Base-by-base conservation (phyloP, 1,140 invertebrate species). In the Plutomurus gul region DNA sequence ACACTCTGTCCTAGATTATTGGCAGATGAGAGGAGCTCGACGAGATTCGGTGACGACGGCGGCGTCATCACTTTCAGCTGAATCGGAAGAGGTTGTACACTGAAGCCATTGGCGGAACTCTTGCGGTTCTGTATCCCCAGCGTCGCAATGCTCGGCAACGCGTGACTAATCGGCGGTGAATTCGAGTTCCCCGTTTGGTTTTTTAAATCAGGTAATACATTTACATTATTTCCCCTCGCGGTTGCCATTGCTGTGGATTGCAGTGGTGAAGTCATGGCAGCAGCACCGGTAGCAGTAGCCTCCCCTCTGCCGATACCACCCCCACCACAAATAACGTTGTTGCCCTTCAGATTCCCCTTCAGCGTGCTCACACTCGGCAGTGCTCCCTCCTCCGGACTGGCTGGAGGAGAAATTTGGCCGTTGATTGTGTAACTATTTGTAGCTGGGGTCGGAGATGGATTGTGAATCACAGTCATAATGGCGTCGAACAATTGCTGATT, bases 41-140 rank as follows among this genome's bases (percentile, higher is more conserved):
- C 87, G 13, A 89, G 85, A 78, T 89, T 88, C 16, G 89, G 89
- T 0, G 89, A 90, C 10, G 88, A 88, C 11, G 89, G 89, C 16
- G 89, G 89, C 5, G 89, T 89, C 82, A 90, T 89, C 76, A 89
- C 86, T 81, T 86, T 84, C 11, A 84, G 78, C 39, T 86, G 84
- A 70, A 85, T 71, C 80, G 77, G 46, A 6, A 73, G 36, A 46
- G 70, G 25, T 72, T 72, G 70, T 72, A 40, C 36, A 72, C 70
- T 40, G 37, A 39, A 72, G 18, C 70, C 36, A 46, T 39, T 72
- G 4, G 16, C 56, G 30, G 83, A 78, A 27, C 79, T 79, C 2
- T 82, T 56, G 0, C 74, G 79, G 36, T 79, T 81, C 20, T 80
- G 73, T 16, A 81, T 70, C 37, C 79, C 77, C 60, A 76, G 75